Percentiles rank a stretch among this genome's conserved stretches.
Evolutionary conservation across 2,113 vertebrate species (phyloP).

Genomic region (Catagonus wagneri): DNA sequence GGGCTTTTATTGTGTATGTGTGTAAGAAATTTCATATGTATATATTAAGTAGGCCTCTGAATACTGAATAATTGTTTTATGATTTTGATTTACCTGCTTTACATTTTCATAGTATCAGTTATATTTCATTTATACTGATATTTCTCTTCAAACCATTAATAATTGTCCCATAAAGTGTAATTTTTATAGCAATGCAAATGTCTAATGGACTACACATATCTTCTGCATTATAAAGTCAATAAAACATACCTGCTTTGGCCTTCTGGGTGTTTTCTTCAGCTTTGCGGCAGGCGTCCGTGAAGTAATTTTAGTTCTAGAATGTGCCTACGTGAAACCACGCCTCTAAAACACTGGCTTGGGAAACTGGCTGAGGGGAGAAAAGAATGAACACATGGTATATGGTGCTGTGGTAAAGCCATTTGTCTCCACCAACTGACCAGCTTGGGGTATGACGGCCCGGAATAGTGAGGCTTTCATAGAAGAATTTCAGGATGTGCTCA

Average conservation of each 20-base stretch:
- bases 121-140: slow-evolving; percentile 71
- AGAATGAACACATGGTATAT: fast-evolving
- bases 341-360: background rate
- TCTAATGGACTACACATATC: slow-evolving; percentile 70
- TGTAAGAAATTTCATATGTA: slow-evolving; percentile 65
- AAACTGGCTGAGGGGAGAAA: background rate
- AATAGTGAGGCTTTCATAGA: background rate
- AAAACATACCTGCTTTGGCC: slow-evolving; percentile 69
- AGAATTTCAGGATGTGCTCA: background rate
- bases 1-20: slow-evolving; percentile 64
- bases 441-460: background rate
- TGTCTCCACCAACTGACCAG: background rate
- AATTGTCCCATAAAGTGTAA: slow-evolving; percentile 70
- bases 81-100: slow-evolving; percentile 76
- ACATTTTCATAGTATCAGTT: slow-evolving; percentile 67
- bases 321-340: background rate
- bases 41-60: slow-evolving; percentile 73
- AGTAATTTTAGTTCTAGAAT: slow-evolving; percentile 8
- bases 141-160: slow-evolving; percentile 76
- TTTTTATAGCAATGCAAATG: slow-evolving; percentile 72
- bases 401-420: background rate
- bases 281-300: background rate
- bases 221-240: slow-evolving; percentile 81
- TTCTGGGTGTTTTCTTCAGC: slow-evolving; percentile 1
- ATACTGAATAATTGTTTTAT: slow-evolving; percentile 71